phyloP scores from a whole-genome alignment of 1,140 invertebrate genomes.

The Tribolium madens region DNA sequence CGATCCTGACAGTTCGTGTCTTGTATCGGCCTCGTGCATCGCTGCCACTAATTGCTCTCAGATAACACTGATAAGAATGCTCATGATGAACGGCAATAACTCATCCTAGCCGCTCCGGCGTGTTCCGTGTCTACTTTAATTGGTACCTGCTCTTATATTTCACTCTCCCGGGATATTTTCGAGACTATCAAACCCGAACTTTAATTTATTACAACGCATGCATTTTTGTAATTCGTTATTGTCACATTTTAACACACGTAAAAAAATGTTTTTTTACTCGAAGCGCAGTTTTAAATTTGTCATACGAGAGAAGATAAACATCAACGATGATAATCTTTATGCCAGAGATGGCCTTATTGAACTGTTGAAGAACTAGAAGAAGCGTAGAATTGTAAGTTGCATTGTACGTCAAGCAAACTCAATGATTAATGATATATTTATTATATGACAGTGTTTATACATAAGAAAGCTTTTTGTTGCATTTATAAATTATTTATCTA shows the following conservation, averaged over 20 bases:
- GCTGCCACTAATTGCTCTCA: slow-evolving; percentile 56
- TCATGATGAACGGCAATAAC: slow-evolving; percentile 55
- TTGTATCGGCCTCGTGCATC: slow-evolving; percentile 57
- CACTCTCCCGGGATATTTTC: slow-evolving; percentile 33
- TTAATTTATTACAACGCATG: slow-evolving; percentile 26
- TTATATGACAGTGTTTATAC: slow-evolving; percentile 46
- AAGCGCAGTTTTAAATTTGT: slow-evolving; percentile 7
- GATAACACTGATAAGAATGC: slow-evolving; percentile 58
- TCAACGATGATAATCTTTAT: slow-evolving; percentile 13
- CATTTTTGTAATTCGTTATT: slow-evolving; percentile 32
- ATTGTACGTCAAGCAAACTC: slow-evolving; percentile 12
- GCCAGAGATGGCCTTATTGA: neutral
- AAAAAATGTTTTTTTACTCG: slow-evolving; percentile 6
- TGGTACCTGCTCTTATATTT: slow-evolving; percentile 48
- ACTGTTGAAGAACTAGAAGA: slow-evolving; percentile 5
- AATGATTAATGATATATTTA: slow-evolving; percentile 46
- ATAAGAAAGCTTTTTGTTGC: slow-evolving; percentile 15
- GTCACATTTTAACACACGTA: slow-evolving; percentile 23
- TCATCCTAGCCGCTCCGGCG: slow-evolving; percentile 50
- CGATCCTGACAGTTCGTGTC: slow-evolving; percentile 57
- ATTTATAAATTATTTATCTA: slow-evolving; percentile 40
- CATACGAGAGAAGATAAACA: neutral
- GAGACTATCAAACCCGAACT: slow-evolving; percentile 35
- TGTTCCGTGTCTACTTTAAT: slow-evolving; percentile 56
- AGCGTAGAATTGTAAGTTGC: slow-evolving; percentile 34